Evolutionary conservation across 2,797 vertebrate species (phyloP).

Genomic region (Neoniphon sammara): DNA sequence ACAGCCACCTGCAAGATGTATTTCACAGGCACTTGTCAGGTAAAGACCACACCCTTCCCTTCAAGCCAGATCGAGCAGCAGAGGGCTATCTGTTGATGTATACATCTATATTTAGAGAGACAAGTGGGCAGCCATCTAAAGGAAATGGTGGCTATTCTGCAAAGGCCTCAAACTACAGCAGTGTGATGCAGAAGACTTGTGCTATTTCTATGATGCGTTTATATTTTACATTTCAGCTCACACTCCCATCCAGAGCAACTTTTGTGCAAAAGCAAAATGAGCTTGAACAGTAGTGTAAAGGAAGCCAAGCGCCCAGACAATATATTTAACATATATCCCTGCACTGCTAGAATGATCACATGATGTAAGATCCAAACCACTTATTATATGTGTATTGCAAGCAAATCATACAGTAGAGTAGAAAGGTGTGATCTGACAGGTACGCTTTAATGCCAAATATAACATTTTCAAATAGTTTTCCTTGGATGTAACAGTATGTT

Average conservation of each 20-base stretch:
- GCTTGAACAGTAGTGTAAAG: neutral
- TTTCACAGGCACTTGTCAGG: constrained; percentile 1
- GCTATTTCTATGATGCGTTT: neutral
- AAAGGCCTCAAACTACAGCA: constrained; percentile 17
- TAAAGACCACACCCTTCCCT: constrained; percentile 16
- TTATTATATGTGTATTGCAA: neutral
- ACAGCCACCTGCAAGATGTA: neutral
- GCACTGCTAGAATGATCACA: neutral
- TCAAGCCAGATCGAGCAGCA: constrained; percentile 40
- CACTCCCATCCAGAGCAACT: neutral
- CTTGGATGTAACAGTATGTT: too few species aligned
- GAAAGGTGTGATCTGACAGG: neutral
- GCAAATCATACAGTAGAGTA: neutral
- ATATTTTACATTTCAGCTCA: too few species aligned
- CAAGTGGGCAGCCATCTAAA: constrained; percentile 56
- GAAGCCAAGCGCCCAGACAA: neutral
- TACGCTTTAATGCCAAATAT: too few species aligned
- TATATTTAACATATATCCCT: neutral
- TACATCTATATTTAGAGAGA: constrained; percentile 65
- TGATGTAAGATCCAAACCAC: neutral
- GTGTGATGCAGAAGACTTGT: neutral
- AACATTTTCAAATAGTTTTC: too few species aligned
- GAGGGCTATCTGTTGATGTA: constrained; percentile 32
- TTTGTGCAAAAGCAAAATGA: neutral
- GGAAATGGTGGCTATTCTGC: constrained; percentile 22